Evolutionary conservation across 2,113 vertebrate genomes (phyloP).

Genomic region (Microcebus griseorufus): DNA sequence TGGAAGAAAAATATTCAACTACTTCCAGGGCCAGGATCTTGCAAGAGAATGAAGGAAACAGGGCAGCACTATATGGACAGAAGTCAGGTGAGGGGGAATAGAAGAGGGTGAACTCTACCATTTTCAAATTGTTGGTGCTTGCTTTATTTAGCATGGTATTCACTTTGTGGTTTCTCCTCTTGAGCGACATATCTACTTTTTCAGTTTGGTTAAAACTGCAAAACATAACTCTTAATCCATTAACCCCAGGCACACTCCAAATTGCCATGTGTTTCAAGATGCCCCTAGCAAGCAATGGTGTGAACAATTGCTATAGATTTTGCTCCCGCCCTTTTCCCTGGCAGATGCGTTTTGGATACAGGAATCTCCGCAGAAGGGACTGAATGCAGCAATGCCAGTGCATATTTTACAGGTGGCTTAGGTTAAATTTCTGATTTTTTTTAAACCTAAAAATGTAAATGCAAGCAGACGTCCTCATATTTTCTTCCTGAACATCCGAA

Average conservation of each 20-base stretch:
- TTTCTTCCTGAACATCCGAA: neutral
- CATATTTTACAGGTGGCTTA: neutral
- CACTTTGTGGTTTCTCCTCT: neutral
- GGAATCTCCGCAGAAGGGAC: neutral
- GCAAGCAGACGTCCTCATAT: neutral
- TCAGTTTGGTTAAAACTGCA: neutral
- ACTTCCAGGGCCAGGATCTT: neutral
- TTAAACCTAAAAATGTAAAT: neutral
- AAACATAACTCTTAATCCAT: neutral
- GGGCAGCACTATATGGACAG: neutral
- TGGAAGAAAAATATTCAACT: neutral
- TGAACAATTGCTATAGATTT: neutral
- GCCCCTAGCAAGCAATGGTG: neutral
- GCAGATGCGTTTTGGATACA: neutral
- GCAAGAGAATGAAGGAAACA: neutral
- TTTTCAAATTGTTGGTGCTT: neutral
- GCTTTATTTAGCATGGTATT: neutral
- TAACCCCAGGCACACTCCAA: neutral
- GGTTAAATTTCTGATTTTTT: neutral
- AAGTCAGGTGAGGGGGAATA: neutral
- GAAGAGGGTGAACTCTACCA: neutral
- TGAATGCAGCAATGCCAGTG: neutral
- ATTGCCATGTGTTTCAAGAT: neutral
- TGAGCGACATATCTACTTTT: neutral
- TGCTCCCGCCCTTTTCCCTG: neutral